Conservation (phyloP, 2,888 invertebrate species). For the Drosophila stalkeri region DNA sequence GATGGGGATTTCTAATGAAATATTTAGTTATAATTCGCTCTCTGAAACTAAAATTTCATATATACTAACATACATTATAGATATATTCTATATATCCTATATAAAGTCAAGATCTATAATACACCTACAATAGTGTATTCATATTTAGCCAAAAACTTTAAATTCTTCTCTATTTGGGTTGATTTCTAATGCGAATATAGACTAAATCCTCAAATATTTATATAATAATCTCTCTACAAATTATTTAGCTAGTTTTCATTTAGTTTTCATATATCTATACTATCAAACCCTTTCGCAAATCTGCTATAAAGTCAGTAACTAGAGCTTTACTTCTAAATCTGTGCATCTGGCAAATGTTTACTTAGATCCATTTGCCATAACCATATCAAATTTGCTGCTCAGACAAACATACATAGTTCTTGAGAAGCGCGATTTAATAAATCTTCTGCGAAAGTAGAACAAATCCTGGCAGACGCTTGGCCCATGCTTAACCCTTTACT, state of each 20-base stretch:
- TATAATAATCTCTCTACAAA: neutral
- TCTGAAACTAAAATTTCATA: neutral
- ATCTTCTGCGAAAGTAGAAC: constrained; percentile 64
- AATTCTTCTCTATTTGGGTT: neutral
- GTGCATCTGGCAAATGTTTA: constrained; percentile 31
- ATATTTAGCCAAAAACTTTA: neutral
- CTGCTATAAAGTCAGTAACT: constrained; percentile 28
- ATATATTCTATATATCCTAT: neutral
- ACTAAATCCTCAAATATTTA: constrained; percentile 4
- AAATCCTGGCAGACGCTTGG: constrained; percentile 52
- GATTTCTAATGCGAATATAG: no score
- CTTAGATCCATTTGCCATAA: constrained; percentile 40
- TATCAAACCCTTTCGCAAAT: neutral
- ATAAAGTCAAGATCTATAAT: neutral
- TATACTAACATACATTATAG: neutral
- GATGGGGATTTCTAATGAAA: neutral
- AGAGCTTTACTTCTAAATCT: constrained; percentile 1
- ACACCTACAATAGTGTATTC: neutral
- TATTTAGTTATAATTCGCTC: neutral
- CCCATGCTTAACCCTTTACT: constrained; percentile 69
- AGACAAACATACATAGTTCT: constrained; percentile 29
- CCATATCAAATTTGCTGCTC: constrained; percentile 18
- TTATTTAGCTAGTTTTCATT: neutral
- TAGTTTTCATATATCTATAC: neutral
- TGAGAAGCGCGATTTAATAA: constrained; percentile 56